A percentile compares a stretch with the other conserved stretches of the same genome.
phyloP scores from a whole-genome alignment of 1,140 invertebrate species.

The Goniozus legneri region DNA sequence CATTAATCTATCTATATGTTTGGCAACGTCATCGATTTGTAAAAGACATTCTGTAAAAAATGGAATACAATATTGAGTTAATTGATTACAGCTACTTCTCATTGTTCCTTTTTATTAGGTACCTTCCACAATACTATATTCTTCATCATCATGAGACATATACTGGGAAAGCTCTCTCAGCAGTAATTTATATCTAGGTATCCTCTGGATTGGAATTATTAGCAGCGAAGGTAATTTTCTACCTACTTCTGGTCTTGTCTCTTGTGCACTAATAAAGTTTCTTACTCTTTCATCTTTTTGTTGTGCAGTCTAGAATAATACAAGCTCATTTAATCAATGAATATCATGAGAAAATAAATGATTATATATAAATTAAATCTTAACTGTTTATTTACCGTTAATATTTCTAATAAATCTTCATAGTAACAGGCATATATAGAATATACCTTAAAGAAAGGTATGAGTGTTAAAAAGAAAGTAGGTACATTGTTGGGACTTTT shows the following conservation, averaged over 20 bases:
- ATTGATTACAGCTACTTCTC: too few species aligned
- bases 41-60: slow-evolving; percentile 58
- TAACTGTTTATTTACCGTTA: slow-evolving; percentile 47
- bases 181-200: slow-evolving; percentile 72
- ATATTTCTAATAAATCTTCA: slow-evolving; percentile 57
- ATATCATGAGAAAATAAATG: slow-evolving; percentile 5
- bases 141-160: slow-evolving; percentile 59
- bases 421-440: slow-evolving; percentile 76
- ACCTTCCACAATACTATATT: slow-evolving; percentile 57
- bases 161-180: slow-evolving; percentile 66
- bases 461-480: slow-evolving; percentile 66
- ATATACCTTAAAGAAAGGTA: slow-evolving; percentile 76
- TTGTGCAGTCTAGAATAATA: slow-evolving; percentile 55
- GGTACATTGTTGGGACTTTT: slow-evolving; percentile 61
- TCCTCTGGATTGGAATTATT: slow-evolving; percentile 73
- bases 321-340: slow-evolving; percentile 1
- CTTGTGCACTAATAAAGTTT: slow-evolving; percentile 63
- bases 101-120: not conserved
- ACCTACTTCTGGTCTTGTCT: slow-evolving; percentile 67
- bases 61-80: not conserved
- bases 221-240: slow-evolving; percentile 67
- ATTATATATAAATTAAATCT: slow-evolving; percentile 2
- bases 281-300: slow-evolving; percentile 59
- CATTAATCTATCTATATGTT: slow-evolving; percentile 69
- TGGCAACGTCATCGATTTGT: slow-evolving; percentile 65